These are phyloP conservation scores for Drosophila anomalata DNA, from an alignment of 2,888 invertebrate species.

Conservation along the genomic window DNA sequence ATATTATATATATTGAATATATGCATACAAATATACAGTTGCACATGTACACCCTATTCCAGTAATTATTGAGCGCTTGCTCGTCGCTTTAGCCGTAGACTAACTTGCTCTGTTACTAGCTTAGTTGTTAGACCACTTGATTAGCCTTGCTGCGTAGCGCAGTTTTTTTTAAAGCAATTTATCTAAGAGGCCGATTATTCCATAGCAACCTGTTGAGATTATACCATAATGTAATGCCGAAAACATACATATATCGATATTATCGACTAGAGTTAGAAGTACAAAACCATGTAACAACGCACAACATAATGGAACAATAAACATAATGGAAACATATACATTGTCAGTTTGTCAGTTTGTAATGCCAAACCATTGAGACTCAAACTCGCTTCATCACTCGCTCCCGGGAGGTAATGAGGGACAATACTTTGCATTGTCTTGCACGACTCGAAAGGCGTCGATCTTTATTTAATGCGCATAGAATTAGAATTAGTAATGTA, in stretches of 20 bases:
- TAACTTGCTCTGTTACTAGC: slow-evolving; percentile 62
- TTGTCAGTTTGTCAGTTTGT: background rate
- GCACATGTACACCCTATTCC: slow-evolving; percentile 18
- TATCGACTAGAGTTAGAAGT: slow-evolving; percentile 50
- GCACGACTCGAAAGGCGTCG: slow-evolving; percentile 56
- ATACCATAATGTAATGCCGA: slow-evolving; percentile 31
- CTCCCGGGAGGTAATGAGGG: background rate
- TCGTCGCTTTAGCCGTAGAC: slow-evolving; percentile 49
- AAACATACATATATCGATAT: slow-evolving; percentile 30
- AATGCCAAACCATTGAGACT: slow-evolving; percentile 13
- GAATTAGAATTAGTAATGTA: slow-evolving; percentile 67
- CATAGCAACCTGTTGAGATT: slow-evolving; percentile 16
- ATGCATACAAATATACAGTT: slow-evolving; percentile 13
- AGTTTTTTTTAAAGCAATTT: slow-evolving; percentile 31
- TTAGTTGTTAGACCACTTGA: slow-evolving; percentile 42
- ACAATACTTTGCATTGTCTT: slow-evolving; percentile 41
- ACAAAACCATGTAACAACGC: slow-evolving; percentile 46
- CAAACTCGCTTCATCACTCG: slow-evolving; percentile 3
- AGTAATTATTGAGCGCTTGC: slow-evolving; percentile 41
- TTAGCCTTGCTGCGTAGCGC: slow-evolving; percentile 58
- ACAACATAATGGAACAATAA: slow-evolving; percentile 54
- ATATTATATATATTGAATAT: slow-evolving; percentile 16
- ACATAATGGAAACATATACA: slow-evolving; percentile 22
- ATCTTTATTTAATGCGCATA: slow-evolving; percentile 71
- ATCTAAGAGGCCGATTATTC: slow-evolving; percentile 38